Base-by-base conservation (phyloP, 2,113 vertebrate species). In the Scomber scombrus region DNA sequence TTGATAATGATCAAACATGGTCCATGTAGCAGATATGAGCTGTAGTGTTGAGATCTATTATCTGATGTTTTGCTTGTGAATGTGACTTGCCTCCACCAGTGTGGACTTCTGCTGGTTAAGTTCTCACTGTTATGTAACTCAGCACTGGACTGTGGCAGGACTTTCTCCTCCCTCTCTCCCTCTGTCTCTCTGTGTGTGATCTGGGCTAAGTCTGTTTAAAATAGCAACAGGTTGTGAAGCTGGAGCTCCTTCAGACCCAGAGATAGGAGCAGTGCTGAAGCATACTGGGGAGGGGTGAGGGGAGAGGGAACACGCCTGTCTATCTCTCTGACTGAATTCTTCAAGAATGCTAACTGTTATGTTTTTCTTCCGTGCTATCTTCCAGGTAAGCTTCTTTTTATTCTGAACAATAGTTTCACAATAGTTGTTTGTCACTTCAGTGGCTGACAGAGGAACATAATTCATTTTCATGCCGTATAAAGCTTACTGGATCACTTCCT, bases 361-460 rank as follows among this genome's bases (percentile, higher is more conserved):
- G 93, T 96, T 93, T 91, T 96, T 97, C 80, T 95, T 97, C 71
- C 95, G 94, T 79, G 93, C 95, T 82, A 94, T 97, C 91, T 96
- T 97, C 86, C 95, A 96, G 96, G 96, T 97, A 95, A 95, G 93
- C 43, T 12, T n/a, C n/a, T 75, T 91, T 89, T 91, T 77, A 69
- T 56, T 63, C 86, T 91, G 72, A 90, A 11, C 11, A 43, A 40
- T 16, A 40, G 13, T 26, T 26, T 26, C 23, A 26, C 23, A 26
- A 26, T 26, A 26, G 23, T 26, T 40, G 19, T 16, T 21, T 1
- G 18, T 51, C 15, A n/a, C 54, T 23, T 50, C n/a, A 13, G 16
- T 18, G 47, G 10, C 16, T 70, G 23, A 15, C 23, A 14, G 2
- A 54, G 6, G 11, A 9, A 40, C 34, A 10, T 40, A 8, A 40